Conservation (phyloP, 2,113 vertebrate genomes). For the Atrichornis clamosus region DNA sequence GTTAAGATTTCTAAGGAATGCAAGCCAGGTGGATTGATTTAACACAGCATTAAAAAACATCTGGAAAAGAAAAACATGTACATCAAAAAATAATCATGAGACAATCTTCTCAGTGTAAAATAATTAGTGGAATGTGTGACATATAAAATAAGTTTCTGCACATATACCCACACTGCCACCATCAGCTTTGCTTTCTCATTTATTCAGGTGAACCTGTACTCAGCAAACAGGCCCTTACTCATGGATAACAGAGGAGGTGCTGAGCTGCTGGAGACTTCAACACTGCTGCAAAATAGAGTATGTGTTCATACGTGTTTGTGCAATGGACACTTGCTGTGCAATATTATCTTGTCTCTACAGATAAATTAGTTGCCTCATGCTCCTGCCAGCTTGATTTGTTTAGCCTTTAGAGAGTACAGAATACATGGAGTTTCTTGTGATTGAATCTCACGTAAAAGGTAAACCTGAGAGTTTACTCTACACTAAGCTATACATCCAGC, state of each 20-base stretch:
- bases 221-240: background rate
- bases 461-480: conserved; percentile 37
- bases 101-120: conserved; percentile 14
- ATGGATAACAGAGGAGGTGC: background rate
- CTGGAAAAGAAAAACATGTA: conserved; percentile 18
- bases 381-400: conserved; percentile 57
- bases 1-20: background rate
- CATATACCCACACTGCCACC: conserved; percentile 13
- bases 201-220: background rate
- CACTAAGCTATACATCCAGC: conserved; percentile 18
- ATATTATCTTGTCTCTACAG: conserved; percentile 56
- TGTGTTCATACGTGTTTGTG: background rate
- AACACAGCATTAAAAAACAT: conserved; percentile 24
- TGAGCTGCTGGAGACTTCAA: background rate
- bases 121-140: background rate
- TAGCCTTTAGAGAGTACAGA: conserved; percentile 33
- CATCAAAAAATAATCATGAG: background rate
- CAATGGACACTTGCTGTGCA: conserved; percentile 24
- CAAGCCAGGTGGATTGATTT: background rate
- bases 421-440: conserved; percentile 17
- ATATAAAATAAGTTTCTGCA: background rate
- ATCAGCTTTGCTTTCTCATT: background rate
- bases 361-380: conserved; percentile 46
- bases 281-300: background rate
- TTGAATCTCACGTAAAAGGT: conserved; percentile 42